Percentiles rank a stretch among this genome's conserved stretches.
Evolutionary conservation across 2,888 invertebrate genomes (phyloP).

Genomic region (Parelbella ahira): DNA sequence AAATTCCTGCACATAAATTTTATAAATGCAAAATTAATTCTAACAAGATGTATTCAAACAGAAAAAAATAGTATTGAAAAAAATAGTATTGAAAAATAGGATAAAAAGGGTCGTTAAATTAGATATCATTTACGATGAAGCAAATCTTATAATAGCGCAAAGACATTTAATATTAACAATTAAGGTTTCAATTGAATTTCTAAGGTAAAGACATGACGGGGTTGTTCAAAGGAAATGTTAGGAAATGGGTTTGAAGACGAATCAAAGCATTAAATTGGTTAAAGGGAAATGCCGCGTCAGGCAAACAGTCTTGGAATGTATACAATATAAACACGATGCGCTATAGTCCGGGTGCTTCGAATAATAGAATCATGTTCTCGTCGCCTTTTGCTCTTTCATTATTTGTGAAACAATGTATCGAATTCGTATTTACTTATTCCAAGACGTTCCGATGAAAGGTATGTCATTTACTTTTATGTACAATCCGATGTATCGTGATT

Average conservation of each 20-base stretch:
- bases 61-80: too few relatives aligned
- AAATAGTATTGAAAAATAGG: too few relatives aligned
- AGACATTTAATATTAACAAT: slow-evolving; percentile 36
- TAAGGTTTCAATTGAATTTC: slow-evolving; percentile 48
- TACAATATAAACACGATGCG: slow-evolving; percentile 27
- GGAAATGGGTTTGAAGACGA: slow-evolving; percentile 37
- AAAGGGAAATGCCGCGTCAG: slow-evolving; percentile 30
- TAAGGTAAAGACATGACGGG: slow-evolving; percentile 33
- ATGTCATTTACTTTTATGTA: neutral
- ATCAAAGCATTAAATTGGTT: slow-evolving; percentile 41
- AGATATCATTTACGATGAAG: too few relatives aligned
- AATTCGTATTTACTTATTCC: neutral
- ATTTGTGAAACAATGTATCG: neutral
- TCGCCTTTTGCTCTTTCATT: neutral
- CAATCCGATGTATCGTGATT: too few relatives aligned
- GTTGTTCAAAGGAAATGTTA: slow-evolving; percentile 38
- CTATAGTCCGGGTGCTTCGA: slow-evolving; percentile 25
- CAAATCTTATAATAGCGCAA: slow-evolving; percentile 22
- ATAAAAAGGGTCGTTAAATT: too few relatives aligned
- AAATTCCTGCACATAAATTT: too few relatives aligned
- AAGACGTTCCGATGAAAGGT: too few relatives aligned
- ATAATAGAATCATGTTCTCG: slow-evolving; percentile 30
- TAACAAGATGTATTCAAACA: too few relatives aligned
- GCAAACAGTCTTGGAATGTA: slow-evolving; percentile 29
- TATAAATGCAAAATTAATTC: too few relatives aligned